Evolutionary conservation across 2,888 invertebrate genomes (phyloP).

Genomic region (Gryllus longicercus): DNA sequence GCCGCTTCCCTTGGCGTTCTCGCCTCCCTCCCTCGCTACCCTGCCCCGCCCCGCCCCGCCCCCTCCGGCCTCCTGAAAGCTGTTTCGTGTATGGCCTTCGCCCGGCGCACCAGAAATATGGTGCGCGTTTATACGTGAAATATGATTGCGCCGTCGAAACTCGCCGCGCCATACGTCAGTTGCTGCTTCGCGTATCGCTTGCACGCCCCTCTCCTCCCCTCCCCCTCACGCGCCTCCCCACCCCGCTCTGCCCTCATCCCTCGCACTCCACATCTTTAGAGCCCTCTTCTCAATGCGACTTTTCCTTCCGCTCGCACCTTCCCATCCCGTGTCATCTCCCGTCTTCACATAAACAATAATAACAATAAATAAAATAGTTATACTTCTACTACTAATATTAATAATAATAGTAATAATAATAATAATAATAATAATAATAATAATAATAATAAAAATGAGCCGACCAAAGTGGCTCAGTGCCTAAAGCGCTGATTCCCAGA

Average conservation of each 20-base stretch:
- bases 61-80: background rate
- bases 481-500: too few species aligned
- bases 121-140: constrained; percentile 3
- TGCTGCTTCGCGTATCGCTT: background rate
- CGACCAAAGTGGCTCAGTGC: too few species aligned
- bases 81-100: background rate
- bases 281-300: background rate
- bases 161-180: background rate
- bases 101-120: constrained; percentile 7
- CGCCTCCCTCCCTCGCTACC: background rate
- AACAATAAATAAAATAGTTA: too few species aligned
- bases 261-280: too few species aligned
- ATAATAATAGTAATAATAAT: too few species aligned
- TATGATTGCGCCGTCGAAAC: constrained; percentile 1
- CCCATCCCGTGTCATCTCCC: too few species aligned
- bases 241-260: background rate
- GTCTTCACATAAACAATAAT: too few species aligned
- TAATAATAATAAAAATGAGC: too few species aligned
- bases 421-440: too few species aligned
- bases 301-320: background rate
- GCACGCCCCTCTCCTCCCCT: background rate
- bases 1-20: background rate
- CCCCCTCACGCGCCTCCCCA: background rate
- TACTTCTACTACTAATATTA: too few species aligned
- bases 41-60: background rate